A percentile compares a stretch with the other conserved stretches of the same genome.
phyloP scores from a whole-genome alignment of 2,888 invertebrate genomes.

The Atethmia centrago region DNA sequence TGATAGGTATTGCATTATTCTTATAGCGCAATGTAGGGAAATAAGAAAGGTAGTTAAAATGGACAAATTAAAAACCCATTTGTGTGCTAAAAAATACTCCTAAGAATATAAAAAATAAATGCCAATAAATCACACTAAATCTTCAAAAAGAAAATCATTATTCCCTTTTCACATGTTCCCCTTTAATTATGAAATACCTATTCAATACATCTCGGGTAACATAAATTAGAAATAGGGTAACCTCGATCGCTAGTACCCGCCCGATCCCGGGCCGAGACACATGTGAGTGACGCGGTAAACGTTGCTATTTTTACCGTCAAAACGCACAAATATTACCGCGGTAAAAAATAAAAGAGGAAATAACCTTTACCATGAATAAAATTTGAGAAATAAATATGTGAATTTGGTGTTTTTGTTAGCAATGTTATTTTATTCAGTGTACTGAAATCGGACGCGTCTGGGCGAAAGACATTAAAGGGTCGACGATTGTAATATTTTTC shows the following conservation, averaged over 20 bases:
- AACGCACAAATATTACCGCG: constrained; percentile 59
- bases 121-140: neutral
- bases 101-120: neutral
- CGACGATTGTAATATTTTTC: constrained; percentile 34
- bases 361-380: constrained; percentile 65
- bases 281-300: constrained; percentile 47
- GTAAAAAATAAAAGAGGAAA: constrained; percentile 41
- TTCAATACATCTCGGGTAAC: constrained; percentile 39
- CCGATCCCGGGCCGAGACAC: constrained; percentile 78
- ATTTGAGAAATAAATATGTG: constrained; percentile 41
- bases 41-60: no score
- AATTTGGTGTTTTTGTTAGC: constrained; percentile 21
- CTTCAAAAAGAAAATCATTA: neutral
- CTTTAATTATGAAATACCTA: constrained; percentile 20
- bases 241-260: constrained; percentile 78
- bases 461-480: constrained; percentile 31
- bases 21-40: no score
- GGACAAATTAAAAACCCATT: no score
- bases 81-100: neutral
- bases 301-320: constrained; percentile 46
- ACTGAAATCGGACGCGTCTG: constrained; percentile 34
- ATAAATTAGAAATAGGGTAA: constrained; percentile 51
- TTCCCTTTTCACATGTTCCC: neutral
- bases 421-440: constrained; percentile 20
- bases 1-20: no score